These are phyloP conservation scores for Prunella himalayana DNA, from an alignment of 2,113 vertebrate genomes.

Conservation along the genomic window DNA sequence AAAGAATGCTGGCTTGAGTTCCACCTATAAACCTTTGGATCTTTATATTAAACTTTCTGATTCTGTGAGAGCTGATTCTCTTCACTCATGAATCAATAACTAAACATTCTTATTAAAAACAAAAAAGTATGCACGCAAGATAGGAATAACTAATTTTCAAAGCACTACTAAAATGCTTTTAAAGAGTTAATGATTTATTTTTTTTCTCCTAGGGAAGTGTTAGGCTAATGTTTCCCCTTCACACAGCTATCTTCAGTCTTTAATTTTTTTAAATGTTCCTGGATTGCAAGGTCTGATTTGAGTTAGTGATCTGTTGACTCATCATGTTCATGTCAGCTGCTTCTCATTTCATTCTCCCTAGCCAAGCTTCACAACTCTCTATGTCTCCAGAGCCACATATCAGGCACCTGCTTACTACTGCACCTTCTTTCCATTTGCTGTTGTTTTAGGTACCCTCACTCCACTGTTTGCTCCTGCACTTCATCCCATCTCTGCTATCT, in stretches of 20 bases:
- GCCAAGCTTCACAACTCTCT: neutral
- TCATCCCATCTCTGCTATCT: accelerated
- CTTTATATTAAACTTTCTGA: neutral
- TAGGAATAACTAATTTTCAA: neutral
- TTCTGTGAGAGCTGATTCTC: neutral
- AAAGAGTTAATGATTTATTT: neutral
- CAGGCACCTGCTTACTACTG: neutral
- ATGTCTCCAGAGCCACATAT: neutral
- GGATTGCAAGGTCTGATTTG: neutral
- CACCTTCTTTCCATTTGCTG: neutral
- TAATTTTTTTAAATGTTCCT: neutral
- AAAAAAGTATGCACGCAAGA: accelerated
- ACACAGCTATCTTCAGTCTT: neutral
- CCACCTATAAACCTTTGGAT: neutral
- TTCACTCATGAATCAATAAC: neutral
- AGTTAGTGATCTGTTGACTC: neutral
- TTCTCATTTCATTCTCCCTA: neutral
- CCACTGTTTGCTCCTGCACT: neutral
- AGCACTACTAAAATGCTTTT: neutral
- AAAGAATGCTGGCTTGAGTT: neutral
- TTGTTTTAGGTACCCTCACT: neutral
- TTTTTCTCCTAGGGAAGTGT: neutral
- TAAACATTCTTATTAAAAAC: neutral
- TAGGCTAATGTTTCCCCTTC: neutral
- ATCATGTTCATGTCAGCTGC: neutral